These are phyloP conservation scores for Loxodonta africana DNA, from an alignment of 2,113 vertebrate species.

Conservation along the genomic window DNA sequence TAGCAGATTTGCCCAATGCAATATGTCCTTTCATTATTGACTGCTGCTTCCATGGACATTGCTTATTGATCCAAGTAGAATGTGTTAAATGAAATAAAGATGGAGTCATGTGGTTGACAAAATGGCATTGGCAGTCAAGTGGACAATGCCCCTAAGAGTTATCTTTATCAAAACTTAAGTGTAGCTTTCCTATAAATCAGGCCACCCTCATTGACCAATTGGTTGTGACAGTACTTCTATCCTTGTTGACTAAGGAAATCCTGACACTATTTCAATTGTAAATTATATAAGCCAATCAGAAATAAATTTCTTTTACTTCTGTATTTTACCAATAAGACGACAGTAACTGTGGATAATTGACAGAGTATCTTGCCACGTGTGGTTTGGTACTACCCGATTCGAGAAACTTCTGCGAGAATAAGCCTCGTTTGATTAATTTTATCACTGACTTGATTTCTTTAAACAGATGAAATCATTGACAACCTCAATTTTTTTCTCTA, in stretches of 20 bases:
- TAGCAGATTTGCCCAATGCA: neutral
- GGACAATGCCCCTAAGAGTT: neutral
- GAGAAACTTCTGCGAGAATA: too few species aligned
- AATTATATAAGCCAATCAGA: too few species aligned
- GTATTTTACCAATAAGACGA: neutral
- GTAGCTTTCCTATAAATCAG: neutral
- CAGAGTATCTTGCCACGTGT: too few species aligned
- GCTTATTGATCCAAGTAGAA: neutral
- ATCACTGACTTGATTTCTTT: too few species aligned
- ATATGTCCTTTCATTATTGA: neutral
- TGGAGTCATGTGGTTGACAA: neutral
- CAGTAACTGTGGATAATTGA: too few species aligned
- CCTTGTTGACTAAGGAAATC: neutral
- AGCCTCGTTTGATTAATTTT: too few species aligned
- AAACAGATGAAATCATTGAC: too few species aligned
- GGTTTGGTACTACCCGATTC: too few species aligned
- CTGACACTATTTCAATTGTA: neutral
- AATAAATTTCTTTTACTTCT: neutral
- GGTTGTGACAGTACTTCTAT: neutral
- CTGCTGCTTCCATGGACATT: neutral
- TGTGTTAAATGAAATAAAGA: neutral
- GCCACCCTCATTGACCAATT: neutral
- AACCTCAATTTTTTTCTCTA: too few species aligned
- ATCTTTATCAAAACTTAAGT: neutral
- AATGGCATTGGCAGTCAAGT: neutral